Percentiles rank a stretch among this genome's conserved stretches.
Evolutionary conservation across 2,888 invertebrate species (phyloP).

Genomic region (Nomada goodeniana): DNA sequence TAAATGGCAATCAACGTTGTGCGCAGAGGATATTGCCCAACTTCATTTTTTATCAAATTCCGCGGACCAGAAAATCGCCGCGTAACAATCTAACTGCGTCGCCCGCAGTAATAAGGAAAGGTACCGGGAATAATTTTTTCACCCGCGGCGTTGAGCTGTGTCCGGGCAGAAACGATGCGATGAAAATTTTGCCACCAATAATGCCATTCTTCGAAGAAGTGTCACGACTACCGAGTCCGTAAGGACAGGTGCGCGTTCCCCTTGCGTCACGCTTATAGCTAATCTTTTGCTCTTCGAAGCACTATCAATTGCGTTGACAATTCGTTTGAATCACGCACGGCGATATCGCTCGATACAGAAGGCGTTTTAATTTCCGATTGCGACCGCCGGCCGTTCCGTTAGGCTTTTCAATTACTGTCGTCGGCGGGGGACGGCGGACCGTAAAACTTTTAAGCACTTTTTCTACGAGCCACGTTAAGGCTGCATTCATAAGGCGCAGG

Average conservation of each 20-base stretch:
- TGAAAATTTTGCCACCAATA: no score
- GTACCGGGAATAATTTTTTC: no score
- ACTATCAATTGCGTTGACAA: not conserved
- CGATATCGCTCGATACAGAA: not conserved
- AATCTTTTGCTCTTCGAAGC: not conserved
- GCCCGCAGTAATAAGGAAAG: no score
- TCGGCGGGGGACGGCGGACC: slow-evolving; percentile 38
- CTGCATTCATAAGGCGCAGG: slow-evolving; percentile 58
- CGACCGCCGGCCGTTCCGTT: slow-evolving; percentile 31
- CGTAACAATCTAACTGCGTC: no score
- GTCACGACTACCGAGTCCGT: not conserved
- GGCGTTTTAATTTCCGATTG: slow-evolving; percentile 40
- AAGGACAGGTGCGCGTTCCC: no score
- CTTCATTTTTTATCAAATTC: no score
- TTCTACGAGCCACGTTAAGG: slow-evolving; percentile 54
- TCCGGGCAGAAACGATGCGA: no score
- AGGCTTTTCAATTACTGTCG: slow-evolving; percentile 61
- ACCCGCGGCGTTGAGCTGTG: no score
- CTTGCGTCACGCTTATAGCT: not conserved
- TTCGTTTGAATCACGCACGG: not conserved
- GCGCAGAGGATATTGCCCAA: no score
- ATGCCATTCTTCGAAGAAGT: no score
- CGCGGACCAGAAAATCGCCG: not conserved
- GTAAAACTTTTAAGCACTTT: slow-evolving; percentile 69
- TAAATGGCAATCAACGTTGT: no score